phyloP scores from a whole-genome alignment of 2,797 vertebrate genomes.

The Phrynocephalus forsythii region DNA sequence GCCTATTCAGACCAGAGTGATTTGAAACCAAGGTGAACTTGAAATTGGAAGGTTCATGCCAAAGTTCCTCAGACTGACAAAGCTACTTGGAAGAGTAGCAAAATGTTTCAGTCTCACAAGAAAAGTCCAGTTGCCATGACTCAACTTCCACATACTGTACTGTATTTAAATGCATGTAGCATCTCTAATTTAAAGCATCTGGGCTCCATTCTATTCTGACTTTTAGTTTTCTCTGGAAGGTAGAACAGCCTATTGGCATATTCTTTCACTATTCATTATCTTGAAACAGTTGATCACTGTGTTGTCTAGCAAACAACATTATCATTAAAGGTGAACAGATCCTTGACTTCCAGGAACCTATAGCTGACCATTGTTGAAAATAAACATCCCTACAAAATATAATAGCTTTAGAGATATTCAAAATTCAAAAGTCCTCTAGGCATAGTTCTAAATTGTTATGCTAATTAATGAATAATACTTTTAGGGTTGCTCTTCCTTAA shows the following conservation, averaged over 20 bases:
- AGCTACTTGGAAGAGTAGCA: no score
- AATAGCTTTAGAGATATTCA: slow-evolving; percentile 64
- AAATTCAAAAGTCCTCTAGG: not conserved
- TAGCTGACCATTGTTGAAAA: slow-evolving; percentile 85
- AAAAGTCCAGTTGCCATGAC: no score
- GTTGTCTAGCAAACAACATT: slow-evolving; percentile 81
- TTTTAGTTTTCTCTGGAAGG: slow-evolving; percentile 71
- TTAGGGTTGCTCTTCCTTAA: not conserved
- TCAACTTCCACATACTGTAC: no score
- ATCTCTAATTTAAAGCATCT: slow-evolving; percentile 60
- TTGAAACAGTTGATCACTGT: slow-evolving; percentile 82
- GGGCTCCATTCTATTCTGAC: slow-evolving; percentile 60
- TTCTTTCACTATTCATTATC: slow-evolving; percentile 80
- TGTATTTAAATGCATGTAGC: not conserved
- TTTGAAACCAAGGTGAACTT: no score
- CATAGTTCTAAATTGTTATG: not conserved
- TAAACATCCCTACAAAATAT: slow-evolving; percentile 83
- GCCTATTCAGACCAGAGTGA: no score
- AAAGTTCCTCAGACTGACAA: no score
- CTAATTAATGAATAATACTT: not conserved
- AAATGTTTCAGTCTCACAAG: no score
- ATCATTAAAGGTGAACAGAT: slow-evolving; percentile 83
- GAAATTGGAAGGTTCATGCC: no score
- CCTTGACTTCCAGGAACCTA: slow-evolving; percentile 79
- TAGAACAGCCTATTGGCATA: slow-evolving; percentile 72